These are phyloP conservation scores for Verasper variegatus DNA, from an alignment of 2,113 vertebrate genomes.

Conservation along the genomic window DNA sequence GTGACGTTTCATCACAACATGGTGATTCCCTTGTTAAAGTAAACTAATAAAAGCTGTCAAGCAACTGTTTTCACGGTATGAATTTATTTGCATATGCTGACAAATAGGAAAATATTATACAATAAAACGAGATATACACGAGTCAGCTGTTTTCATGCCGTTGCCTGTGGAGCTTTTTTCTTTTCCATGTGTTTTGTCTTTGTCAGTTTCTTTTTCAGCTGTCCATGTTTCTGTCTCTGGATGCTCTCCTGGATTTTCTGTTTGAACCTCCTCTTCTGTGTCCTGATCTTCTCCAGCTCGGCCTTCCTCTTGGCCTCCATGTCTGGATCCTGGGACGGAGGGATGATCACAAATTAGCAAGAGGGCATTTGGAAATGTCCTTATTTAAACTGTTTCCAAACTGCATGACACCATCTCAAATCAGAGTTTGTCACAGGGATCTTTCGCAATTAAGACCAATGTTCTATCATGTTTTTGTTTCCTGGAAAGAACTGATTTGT, in stretches of 20 bases:
- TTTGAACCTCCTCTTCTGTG: slow-evolving; percentile 84
- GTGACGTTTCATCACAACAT: slow-evolving; percentile 61
- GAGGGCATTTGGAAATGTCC: not conserved
- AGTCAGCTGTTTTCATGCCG: not conserved
- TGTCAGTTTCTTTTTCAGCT: slow-evolving; percentile 68
- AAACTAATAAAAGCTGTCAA: slow-evolving; percentile 74
- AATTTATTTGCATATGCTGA: slow-evolving; percentile 48
- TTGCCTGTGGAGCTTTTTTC: not conserved
- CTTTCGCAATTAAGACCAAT: no score
- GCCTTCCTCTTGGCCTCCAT: slow-evolving; percentile 88
- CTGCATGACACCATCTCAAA: no score
- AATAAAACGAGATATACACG: slow-evolving; percentile 45
- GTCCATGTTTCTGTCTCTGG: slow-evolving; percentile 68
- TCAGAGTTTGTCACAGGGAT: no score
- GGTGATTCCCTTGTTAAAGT: slow-evolving; percentile 64
- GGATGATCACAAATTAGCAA: not conserved
- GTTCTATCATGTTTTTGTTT: no score
- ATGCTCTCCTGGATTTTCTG: slow-evolving; percentile 80
- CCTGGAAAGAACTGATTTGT: no score
- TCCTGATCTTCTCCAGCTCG: slow-evolving; percentile 89
- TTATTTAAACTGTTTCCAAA: no score
- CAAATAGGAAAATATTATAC: slow-evolving; percentile 30
- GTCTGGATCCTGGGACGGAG: slow-evolving; percentile 88
- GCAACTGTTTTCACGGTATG: slow-evolving; percentile 1
- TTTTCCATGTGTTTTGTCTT: slow-evolving; percentile 58